Base-by-base conservation (phyloP, 2,888 invertebrate species). In the Cosmia trapezina region DNA sequence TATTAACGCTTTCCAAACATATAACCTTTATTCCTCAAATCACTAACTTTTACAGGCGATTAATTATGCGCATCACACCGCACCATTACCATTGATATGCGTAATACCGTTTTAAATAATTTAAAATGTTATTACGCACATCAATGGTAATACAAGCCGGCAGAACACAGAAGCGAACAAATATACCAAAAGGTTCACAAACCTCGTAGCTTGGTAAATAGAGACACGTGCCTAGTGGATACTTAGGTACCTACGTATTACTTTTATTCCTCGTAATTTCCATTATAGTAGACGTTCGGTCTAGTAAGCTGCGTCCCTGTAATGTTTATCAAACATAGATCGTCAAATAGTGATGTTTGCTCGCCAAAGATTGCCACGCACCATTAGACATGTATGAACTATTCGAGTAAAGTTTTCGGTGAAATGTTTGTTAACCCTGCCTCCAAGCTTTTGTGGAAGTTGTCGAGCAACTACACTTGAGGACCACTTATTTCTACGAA, bases 331-430 rank as follows among this genome's bases (percentile, higher is more conserved):
- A 89, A 87, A 88, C 88, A 88, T 72, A 67, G 79, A 80, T 86
- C 77, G 78, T 82, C 83, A 88, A 87, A 87, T 83, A 89, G 70
- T 81, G 72, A 62, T 90, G 73, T 91, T 91, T 90, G 86, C 85
- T 81, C 81, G 70, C 76, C 82, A 81, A 81, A 88, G 86, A 88
- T 87, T 83, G 86, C 77, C 84, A 90, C 87, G 91, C 88, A 89
- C 89, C 90, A 92, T 91, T 93, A 92, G 82, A 81, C 82, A 62
- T 87, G 88, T 90, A 87, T 87, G 87, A 82, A 83, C 83, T 86
- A 75, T 77, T 57, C 66, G 65, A 83, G 86, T 85, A 59, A 76
- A 82, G 80, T 79, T 89, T 90, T 89, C 84, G 86, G 87, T 87
- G 84, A 88, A 88, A 84, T 87, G 84, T 88, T 88, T 89, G 84